Evolutionary conservation across 1,140 invertebrate genomes (phyloP), one percentile per base, ranked within the genome.

Genomic region (Bombus pyrosoma): DNA sequence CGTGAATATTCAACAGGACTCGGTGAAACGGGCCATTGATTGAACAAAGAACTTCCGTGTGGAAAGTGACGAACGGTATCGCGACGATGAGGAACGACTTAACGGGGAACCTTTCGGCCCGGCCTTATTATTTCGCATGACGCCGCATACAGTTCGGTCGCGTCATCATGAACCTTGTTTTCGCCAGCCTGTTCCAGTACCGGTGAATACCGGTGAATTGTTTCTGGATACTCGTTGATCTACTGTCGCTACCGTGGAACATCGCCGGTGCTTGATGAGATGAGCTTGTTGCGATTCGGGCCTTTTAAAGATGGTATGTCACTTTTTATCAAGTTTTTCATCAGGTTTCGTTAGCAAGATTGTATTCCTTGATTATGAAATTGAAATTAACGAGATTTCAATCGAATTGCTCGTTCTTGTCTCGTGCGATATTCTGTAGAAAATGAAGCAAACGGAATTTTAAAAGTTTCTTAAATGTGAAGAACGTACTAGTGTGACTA

Each of bases 221-320:
- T 69, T 1, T 25, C 1, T 1, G 9, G 62, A 57, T 37, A 34
- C n/a, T 66, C 18, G 74, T 22, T 32, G 8, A 3, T 73, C 5
- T 25, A 3, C 53, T 53, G 39, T 85, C 43, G 78, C 15, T 81
- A 43, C 32, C 32, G 13, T 57, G 4, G 3, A 57, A 64, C 39
- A 25, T 18, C 22, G 1, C 4, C 6, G 37, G 25, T 18, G 39
- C 13, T 47, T 39, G 39, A 28, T 68, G 82, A 73, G 57, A 93
- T 93, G 93, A 93, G 90, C 59, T 85, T 93, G 76, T 81, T 91
- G 57, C 89, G 92, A 12, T 92, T 93, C 78, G 89, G 91, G n/a
- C 88, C 88, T 69, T 90, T 93, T n/a, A 93, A 92, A 74, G 91
- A 92, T 76, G 93, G 93, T 94, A 90, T 13, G 18, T 66, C 39